Conservation (phyloP, 2,888 invertebrate species). For the Phengaris arion region DNA sequence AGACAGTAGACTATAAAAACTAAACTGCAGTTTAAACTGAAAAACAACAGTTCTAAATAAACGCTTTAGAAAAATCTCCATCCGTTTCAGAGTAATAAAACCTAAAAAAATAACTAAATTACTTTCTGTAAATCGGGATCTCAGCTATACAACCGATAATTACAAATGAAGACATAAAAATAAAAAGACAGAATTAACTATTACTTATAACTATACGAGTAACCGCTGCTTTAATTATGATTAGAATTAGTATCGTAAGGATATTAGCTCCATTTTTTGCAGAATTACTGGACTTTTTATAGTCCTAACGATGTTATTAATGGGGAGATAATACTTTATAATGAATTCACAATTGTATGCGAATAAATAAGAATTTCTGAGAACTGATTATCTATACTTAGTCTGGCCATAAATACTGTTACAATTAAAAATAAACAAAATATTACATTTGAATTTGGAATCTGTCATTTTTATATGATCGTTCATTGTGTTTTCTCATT, state of each 20-base stretch:
- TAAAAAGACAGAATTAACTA: neutral
- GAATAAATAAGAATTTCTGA: neutral
- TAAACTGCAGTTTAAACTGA: no score
- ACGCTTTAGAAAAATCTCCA: no score
- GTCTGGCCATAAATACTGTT: no score
- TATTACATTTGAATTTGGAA: no score
- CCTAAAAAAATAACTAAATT: no score
- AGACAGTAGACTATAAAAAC: no score
- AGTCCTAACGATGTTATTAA: neutral
- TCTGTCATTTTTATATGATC: no score
- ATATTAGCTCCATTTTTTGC: neutral
- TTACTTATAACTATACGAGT: neutral
- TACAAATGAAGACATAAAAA: slow-evolving; percentile 2
- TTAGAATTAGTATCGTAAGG: neutral
- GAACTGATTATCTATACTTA: neutral
- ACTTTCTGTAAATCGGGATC: no score
- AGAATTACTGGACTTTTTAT: neutral
- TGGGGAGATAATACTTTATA: neutral
- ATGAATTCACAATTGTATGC: neutral
- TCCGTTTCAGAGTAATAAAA: no score
- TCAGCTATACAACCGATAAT: neutral
- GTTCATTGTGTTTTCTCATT: no score
- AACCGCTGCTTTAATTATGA: neutral
- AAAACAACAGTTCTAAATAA: no score
- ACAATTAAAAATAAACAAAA: no score